Base-by-base conservation (phyloP, 2,888 invertebrate genomes). In the Acanthosepion lycidas region DNA sequence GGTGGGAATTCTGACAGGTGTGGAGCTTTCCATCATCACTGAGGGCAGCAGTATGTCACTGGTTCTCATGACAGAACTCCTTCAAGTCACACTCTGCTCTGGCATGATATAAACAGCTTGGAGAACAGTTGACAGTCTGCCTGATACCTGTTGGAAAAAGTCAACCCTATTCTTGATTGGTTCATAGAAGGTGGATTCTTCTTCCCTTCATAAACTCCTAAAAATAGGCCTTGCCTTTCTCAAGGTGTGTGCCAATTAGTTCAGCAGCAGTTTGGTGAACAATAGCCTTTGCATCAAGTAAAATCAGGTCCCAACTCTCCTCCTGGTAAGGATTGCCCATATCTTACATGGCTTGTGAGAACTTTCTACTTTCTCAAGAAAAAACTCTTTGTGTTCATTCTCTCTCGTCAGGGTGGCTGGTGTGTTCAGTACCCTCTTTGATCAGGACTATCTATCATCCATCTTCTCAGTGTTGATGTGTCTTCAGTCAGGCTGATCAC, bases 61-160 rank as follows among this genome's bases (percentile, higher is more conserved):
- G 64, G 26, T 64, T 64, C 98, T 99, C 91, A 98, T 99, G 93
- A 98, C 99, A 98, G 99, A 99, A 97, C 99, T 99, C 96, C 99
- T 99, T 98, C 98, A 95, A 64, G 49, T 95, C 95, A 95, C 95
- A 95, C n/a, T 94, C 95, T 94, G 91, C 93, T 94, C 94, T 95
- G 95, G 94, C 95, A 95, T 53, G 95, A 95, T 23, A 95, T 95
- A 78, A 95, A 95, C 53, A 95, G 94, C 78, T 92, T 95, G 49
- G 95, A 95, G 94, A 95, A 95, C 9, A 95, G 95, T 42, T 42
- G 42, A 42, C 42, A 42, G 42, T n/a, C 95, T 23, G 64, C 94
- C 92, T 95, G 94, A 53, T 48, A 94, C 64, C 42, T 94, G 28
- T 93, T 95, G 95, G 49, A 92, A 94, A 94, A n/a, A 59, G 28